Base-by-base conservation (phyloP, 2,888 invertebrate species). In the Cetonia aurata region DNA sequence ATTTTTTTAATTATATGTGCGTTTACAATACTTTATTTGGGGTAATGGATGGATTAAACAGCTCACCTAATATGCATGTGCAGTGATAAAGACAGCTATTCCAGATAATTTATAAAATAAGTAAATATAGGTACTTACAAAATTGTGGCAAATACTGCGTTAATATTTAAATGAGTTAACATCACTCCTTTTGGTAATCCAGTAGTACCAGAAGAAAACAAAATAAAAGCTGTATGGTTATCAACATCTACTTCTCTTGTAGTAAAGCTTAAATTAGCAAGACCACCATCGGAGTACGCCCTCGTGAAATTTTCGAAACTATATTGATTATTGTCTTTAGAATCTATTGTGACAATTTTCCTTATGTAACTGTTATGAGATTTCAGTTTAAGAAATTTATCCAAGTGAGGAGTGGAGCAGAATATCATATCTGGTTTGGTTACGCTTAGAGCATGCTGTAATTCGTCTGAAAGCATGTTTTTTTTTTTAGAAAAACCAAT, bases 201-300 rank as follows among this genome's bases (percentile, higher is more conserved):
- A 10, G 89, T 89, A 0, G 92, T 92, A 52, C 92, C 92, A 69
- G 91, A 91, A 48, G 92, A 92, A 81, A 89, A 91, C 70, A 91
- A 53, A 42, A 81, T 76, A 33, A 78, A 76, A 10, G 79, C 79
- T 0, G 76, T 71, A 6, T 77, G 74, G 13, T 76, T 72, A 9
- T 67, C 46, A 25, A 72, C 59, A 48, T 67, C 52, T 8, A 70
- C 69, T 8, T 70, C n/a, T 65, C 55, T 62, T n/a, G 65, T 70
- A 12, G 33, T 25, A 52, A 65, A 65, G 17, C 31, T 37, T 33
- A 41, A 12, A 46, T 10, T 37, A 17, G 33, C 15, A 3, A 41
- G 10, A 17, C 25, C 9, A n/a, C 10, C 31, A 12, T 42, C 31
- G 17, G 31, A 12, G 31, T 31, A 12, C 44, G 41, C 19, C 1